These are phyloP conservation scores for Rhaphigaster nebulosa DNA, from an alignment of 2,888 invertebrate species.

Conservation along the genomic window DNA sequence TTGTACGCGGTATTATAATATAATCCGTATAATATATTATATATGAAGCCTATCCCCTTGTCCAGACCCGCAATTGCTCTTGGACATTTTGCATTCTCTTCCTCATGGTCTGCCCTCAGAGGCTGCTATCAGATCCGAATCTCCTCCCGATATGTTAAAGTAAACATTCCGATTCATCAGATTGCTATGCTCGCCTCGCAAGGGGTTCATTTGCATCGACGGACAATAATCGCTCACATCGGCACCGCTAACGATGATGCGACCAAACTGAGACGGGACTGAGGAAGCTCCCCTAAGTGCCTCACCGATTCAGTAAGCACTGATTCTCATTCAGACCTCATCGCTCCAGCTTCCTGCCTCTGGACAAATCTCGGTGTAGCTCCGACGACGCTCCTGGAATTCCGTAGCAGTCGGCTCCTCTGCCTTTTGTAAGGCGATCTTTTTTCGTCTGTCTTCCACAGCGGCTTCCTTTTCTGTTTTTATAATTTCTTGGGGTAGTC, in stretches of 20 bases:
- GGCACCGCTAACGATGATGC: background rate
- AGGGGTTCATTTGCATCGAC: background rate
- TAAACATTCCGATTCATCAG: background rate
- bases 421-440: background rate
- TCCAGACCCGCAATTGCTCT: too few species aligned
- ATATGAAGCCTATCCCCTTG: too few species aligned
- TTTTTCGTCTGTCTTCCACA: background rate
- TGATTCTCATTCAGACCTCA: background rate
- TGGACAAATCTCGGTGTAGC: conserved; percentile 18
- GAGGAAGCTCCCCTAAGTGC: background rate
- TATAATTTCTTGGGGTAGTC: background rate
- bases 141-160: background rate
- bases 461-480: background rate
- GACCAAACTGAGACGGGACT: background rate
- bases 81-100: too few species aligned
- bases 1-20: too few species aligned
- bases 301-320: background rate
- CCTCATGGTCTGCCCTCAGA: too few species aligned
- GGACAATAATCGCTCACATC: background rate
- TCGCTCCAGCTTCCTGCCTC: background rate
- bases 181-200: background rate
- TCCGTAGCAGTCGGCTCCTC: conserved; percentile 21
- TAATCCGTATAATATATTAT: too few species aligned
- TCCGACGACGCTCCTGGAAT: background rate
- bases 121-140: background rate